Evolutionary conservation across 2,888 invertebrate species (phyloP), one percentile per base, ranked within the genome.

Genomic region (Strigamia maritima): DNA sequence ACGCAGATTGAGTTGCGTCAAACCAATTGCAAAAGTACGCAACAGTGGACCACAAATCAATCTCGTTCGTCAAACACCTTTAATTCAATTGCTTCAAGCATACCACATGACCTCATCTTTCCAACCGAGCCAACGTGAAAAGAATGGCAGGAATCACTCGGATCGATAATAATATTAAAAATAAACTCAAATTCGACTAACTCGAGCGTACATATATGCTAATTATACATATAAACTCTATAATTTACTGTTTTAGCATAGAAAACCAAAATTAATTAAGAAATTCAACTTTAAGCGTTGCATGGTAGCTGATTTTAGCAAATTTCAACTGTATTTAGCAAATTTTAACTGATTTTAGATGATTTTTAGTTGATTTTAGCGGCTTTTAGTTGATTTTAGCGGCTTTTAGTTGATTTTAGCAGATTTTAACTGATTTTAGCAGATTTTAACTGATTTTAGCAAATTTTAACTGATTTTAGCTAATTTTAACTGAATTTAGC

Each of bases 1-100:
- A 70, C 28, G 70, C 28, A 70, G 28, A 70, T 70, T 28, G 70
- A 70, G 70, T 28, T 70, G 70, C 70, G 70, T 26, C 70, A 70
- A 70, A 70, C 70, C 70, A 70, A 70, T 70, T 70, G 24, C 70
- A 24, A 19, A 22, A 70, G 70, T 70, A 70, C 70, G 70, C 70
- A 70, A 70, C 70, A n/a, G 14, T 70, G 70, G 70, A n/a, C 12
- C 70, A 26, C 70, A 26, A 70, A 70, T 70, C 70, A 70, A 70
- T 70, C 70, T 16, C 54, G 54, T 54, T 8, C 26, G 70, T 28
- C 14, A 70, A 70, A 70, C 70, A 70, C 24, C 70, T 70, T 70
- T 70, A 70, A 70, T 70, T 70, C 70, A 70, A 24, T 70, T 19
- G 54, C 54, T 54, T 54, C 54, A 6, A 22, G 54, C n/a, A 54